Conservation (phyloP, 92 coral and sea anemone genomes). For the Porites rus region DNA sequence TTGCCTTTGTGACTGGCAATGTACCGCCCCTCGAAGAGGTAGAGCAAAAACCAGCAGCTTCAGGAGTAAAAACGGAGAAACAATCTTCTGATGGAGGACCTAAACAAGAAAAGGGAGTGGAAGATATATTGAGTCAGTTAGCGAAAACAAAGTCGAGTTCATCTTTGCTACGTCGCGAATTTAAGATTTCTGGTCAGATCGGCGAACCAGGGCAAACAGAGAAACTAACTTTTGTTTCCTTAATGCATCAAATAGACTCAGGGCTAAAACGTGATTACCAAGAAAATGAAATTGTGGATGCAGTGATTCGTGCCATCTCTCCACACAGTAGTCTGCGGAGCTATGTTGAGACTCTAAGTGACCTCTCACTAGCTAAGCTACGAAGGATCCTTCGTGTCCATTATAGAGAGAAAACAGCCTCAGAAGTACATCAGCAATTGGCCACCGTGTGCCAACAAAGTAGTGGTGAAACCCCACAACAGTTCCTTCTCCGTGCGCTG, state of each 20-base stretch:
- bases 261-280: slow-evolving; percentile 31
- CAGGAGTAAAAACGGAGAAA: not conserved
- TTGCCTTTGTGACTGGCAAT: slow-evolving; percentile 9
- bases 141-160: not conserved
- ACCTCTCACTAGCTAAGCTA: not conserved
- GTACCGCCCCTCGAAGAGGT: not conserved
- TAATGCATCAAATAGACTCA: slow-evolving; percentile 32
- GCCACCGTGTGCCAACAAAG: not conserved
- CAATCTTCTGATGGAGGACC: not conserved
- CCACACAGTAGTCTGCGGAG: slow-evolving; percentile 5
- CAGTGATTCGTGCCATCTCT: slow-evolving; percentile 34
- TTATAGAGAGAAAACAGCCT: slow-evolving; percentile 1
- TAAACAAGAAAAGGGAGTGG: not conserved
- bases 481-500: not conserved
- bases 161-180: not conserved
- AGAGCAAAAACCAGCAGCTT: not conserved
- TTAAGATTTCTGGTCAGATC: slow-evolving; percentile 16
- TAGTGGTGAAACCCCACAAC: not conserved
- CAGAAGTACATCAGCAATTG: not conserved
- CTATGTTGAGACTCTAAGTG: not conserved
- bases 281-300: slow-evolving; percentile 46
- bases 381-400: not conserved
- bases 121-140: not conserved
- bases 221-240: slow-evolving; percentile 35
- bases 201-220: slow-evolving; percentile 53